Evolutionary conservation across 2,113 vertebrate genomes (phyloP).

Genomic region (Syngnathoides biaculeatus): DNA sequence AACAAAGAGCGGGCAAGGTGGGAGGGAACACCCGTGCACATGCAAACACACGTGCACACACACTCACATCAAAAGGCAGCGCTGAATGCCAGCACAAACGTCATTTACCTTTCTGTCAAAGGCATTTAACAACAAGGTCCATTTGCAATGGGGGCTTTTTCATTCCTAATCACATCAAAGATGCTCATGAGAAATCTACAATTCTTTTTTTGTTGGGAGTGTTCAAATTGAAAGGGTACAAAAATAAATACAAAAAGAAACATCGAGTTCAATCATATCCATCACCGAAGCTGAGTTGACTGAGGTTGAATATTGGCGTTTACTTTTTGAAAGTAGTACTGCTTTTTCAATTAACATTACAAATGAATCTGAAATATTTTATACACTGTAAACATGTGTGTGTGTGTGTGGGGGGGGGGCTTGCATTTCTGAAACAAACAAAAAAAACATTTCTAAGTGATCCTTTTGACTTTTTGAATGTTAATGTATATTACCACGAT

Average conservation of each 20-base stretch:
- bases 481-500: too few relatives aligned
- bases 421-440: too few relatives aligned
- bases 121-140: slow-evolving; percentile 27
- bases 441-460: too few relatives aligned
- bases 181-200: slow-evolving; percentile 5
- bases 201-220: background rate
- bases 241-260: background rate
- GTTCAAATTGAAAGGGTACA: background rate
- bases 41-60: slow-evolving; percentile 17
- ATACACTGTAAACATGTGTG: too few relatives aligned
- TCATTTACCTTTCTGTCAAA: slow-evolving; percentile 31
- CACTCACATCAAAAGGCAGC: slow-evolving; percentile 24
- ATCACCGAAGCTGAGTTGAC: background rate
- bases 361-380: too few relatives aligned
- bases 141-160: background rate
- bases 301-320: too few relatives aligned
- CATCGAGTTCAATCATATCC: background rate
- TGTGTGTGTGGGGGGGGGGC: too few relatives aligned
- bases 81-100: slow-evolving; percentile 16
- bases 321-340: too few relatives aligned
- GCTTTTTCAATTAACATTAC: too few relatives aligned
- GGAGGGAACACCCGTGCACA: slow-evolving; percentile 7
- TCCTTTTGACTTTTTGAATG: too few relatives aligned
- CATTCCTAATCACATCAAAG: slow-evolving; percentile 12
- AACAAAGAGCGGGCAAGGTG: slow-evolving; percentile 48